Evolutionary conservation across 2,113 vertebrate genomes (phyloP).

Genomic region (Aegithalos caudatus): DNA sequence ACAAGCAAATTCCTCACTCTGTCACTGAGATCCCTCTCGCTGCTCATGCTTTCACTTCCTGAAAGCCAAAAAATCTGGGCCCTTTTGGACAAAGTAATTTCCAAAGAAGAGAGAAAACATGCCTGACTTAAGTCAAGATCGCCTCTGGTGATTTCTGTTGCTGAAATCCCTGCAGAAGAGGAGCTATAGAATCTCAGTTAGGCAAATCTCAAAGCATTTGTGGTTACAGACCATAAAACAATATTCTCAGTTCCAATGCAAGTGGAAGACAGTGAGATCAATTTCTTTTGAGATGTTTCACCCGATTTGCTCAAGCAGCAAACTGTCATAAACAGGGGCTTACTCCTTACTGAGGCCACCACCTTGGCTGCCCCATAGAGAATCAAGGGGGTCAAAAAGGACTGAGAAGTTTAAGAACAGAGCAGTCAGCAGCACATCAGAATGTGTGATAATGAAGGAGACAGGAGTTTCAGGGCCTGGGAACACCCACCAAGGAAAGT

Average conservation of each 20-base stretch:
- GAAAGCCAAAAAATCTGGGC: background rate
- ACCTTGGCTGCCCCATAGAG: background rate
- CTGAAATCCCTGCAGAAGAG: background rate
- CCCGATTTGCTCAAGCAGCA: background rate
- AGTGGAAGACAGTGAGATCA: background rate
- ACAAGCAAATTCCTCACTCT: background rate
- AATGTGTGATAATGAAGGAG: background rate
- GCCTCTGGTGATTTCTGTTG: background rate
- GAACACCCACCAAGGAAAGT: background rate
- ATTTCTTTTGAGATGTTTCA: background rate
- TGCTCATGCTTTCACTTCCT: background rate
- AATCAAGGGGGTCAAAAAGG: background rate
- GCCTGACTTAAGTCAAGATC: background rate
- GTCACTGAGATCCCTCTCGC: background rate
- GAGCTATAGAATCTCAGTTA: background rate
- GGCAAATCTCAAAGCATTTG: background rate
- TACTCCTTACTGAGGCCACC: background rate
- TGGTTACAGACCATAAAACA: background rate
- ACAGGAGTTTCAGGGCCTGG: slow-evolving; percentile 3
- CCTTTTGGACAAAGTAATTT: background rate
- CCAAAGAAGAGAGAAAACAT: background rate
- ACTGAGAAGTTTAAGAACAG: background rate
- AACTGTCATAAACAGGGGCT: background rate
- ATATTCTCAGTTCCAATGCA: background rate
- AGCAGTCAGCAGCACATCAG: background rate